Base-by-base conservation (phyloP, 2,797 vertebrate genomes). In the Meriones psammophilus region DNA sequence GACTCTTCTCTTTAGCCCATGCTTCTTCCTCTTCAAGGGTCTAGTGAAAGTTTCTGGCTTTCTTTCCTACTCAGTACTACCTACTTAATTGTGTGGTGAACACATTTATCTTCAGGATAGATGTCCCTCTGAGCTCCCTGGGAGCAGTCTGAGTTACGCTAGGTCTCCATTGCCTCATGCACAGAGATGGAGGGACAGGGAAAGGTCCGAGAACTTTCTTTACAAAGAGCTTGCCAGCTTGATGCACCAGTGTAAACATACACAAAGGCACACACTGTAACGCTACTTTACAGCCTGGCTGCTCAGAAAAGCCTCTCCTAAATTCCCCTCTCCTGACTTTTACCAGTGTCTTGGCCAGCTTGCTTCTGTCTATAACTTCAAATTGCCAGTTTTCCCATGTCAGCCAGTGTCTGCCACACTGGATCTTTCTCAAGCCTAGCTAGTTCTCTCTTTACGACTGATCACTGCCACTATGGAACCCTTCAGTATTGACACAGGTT, bases 291-390 rank as follows among this genome's bases (percentile, higher is more conserved):
- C 83, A 60, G 87, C 86, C 39, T 79, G 85, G 62, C 90, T 94
- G 56, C 33, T 78, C 13, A 30, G 0, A 22, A 77, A 94, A 95
- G 46, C 79, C 78, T 97, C 80, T 86, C 58, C 85, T 94, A 94
- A 94, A 87, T n/a, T 46, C n/a, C 12, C 64, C 33, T 89, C 39
- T 94, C 54, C 64, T 78, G 46, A 77, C 60, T 93, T 91, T 94
- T 95, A 95, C 80, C 77, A 83, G 80, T 86, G 50, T 46, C 33
- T 93, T 95, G 85, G 83, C 58, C 92, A 93, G 73, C 92, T 97
- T 88, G n/a, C 58, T 66, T 95, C 74, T 92, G 46, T 92, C 74
- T 78, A 87, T 14, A 95, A 92, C 64, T 79, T 91, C 74, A 92
- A 30, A 84, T n/a, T 89, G 15, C 68, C 96, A 79, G 68, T 17